Conservation (phyloP, 2,797 vertebrate genomes). For the Cyprinella venusta region DNA sequence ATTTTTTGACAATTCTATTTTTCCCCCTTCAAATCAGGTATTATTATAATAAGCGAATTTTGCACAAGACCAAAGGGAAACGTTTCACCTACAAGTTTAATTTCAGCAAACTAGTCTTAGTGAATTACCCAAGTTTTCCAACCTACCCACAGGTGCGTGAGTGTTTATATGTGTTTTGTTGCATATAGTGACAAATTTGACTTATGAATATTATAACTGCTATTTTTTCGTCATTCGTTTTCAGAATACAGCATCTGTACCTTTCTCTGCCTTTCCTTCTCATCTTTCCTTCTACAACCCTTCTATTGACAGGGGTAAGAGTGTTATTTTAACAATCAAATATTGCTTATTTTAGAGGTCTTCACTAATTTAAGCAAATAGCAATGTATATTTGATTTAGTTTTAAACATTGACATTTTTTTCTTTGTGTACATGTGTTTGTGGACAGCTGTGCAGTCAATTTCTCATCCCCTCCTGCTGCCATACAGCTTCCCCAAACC, state of each 20-base stretch:
- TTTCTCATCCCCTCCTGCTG: slow-evolving; percentile 69
- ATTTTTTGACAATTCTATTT: not conserved
- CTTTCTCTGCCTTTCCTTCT: slow-evolving; percentile 62
- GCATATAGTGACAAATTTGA: not conserved
- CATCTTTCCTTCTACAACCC: slow-evolving; percentile 38
- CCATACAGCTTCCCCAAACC: slow-evolving; percentile 73
- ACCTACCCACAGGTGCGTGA: slow-evolving; percentile 67
- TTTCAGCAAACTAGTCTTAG: slow-evolving; percentile 82
- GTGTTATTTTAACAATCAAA: not conserved
- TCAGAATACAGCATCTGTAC: slow-evolving; percentile 58
- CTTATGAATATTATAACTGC: not conserved
- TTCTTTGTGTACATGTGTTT: not conserved
- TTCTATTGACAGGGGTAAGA: slow-evolving; percentile 45
- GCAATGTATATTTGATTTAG: not conserved
- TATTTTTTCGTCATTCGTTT: not conserved
- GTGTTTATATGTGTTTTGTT: not conserved
- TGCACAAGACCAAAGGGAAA: slow-evolving; percentile 85
- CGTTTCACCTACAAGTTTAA: slow-evolving; percentile 85
- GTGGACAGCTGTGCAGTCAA: slow-evolving; percentile 65
- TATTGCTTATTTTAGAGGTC: not conserved
- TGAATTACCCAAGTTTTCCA: slow-evolving; percentile 73
- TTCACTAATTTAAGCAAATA: not conserved
- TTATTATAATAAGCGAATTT: slow-evolving; percentile 84
- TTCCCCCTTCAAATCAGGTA: slow-evolving; percentile 70
- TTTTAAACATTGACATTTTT: not conserved